Conservation (phyloP, 2,797 vertebrate species). For the Moxostoma hubbsi region DNA sequence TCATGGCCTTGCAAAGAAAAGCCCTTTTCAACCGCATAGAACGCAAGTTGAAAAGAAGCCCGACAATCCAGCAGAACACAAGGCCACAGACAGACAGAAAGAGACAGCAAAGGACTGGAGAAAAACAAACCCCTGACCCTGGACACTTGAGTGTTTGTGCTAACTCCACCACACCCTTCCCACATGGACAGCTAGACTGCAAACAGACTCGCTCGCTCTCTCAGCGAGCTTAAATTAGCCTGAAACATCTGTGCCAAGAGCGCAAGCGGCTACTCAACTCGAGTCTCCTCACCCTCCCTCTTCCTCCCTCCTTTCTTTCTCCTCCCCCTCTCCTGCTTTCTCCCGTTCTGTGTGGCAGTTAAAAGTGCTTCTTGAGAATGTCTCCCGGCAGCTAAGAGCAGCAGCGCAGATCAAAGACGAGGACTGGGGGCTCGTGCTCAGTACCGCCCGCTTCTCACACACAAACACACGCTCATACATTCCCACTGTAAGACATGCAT, state of each 20-base stretch:
- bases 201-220: conserved; percentile 43
- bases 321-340: neutral
- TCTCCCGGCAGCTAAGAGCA: conserved; percentile 58
- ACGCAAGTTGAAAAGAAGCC: conserved; percentile 11
- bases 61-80: neutral
- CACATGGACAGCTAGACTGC: conserved; percentile 34
- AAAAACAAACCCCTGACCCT: conserved; percentile 32
- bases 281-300: conserved; percentile 20
- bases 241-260: conserved; percentile 61
- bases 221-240: conserved; percentile 64
- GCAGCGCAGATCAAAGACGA: conserved; percentile 59
- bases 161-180: conserved; percentile 58
- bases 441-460: conserved; percentile 10
- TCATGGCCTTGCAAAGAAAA: neutral
- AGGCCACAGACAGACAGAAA: neutral
- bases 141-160: conserved; percentile 50
- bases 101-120: conserved; percentile 5
- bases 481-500: neutral
- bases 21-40: conserved; percentile 13
- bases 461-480: neutral
- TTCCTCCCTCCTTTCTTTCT: neutral
- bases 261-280: conserved; percentile 53
- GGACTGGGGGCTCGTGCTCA: conserved; percentile 49
- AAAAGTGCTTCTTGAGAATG: conserved; percentile 61
- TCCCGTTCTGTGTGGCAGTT: conserved; percentile 47